These are phyloP conservation scores for Drosophila navojoa DNA, from an alignment of 1,140 invertebrate genomes.

Conservation along the genomic window DNA sequence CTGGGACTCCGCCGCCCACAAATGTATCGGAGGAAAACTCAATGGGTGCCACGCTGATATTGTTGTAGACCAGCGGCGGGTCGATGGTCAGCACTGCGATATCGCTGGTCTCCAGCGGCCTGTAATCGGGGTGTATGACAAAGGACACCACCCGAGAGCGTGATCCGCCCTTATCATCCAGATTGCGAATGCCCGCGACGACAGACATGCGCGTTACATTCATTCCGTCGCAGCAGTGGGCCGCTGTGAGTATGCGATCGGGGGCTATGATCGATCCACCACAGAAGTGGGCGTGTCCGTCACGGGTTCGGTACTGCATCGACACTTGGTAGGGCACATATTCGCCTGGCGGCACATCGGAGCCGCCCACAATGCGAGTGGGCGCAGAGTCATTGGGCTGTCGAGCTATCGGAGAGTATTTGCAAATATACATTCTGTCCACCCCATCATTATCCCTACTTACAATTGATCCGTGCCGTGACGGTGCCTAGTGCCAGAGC, in stretches of 20 bases:
- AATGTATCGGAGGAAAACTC: slow-evolving; percentile 34
- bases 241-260: slow-evolving; percentile 79
- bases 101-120: slow-evolving; percentile 70
- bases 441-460: slow-evolving; percentile 10
- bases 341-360: slow-evolving; percentile 54
- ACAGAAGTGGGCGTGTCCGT: slow-evolving; percentile 71
- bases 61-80: slow-evolving; percentile 56
- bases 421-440: not conserved
- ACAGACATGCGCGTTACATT: slow-evolving; percentile 74
- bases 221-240: slow-evolving; percentile 77
- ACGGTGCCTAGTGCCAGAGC: slow-evolving; percentile 9
- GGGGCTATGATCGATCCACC: slow-evolving; percentile 82
- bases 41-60: slow-evolving; percentile 55
- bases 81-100: slow-evolving; percentile 71
- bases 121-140: slow-evolving; percentile 70
- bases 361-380: slow-evolving; percentile 72
- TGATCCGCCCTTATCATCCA: slow-evolving; percentile 76
- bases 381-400: slow-evolving; percentile 46
- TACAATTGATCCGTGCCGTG: slow-evolving; percentile 50
- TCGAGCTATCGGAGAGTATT: slow-evolving; percentile 28
- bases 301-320: slow-evolving; percentile 58
- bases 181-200: slow-evolving; percentile 84
- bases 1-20: slow-evolving; percentile 55
- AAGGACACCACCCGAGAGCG: slow-evolving; percentile 53
- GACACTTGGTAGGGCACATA: slow-evolving; percentile 78